Conservation (phyloP, 1,140 invertebrate genomes). For the Eciton burchellii region DNA sequence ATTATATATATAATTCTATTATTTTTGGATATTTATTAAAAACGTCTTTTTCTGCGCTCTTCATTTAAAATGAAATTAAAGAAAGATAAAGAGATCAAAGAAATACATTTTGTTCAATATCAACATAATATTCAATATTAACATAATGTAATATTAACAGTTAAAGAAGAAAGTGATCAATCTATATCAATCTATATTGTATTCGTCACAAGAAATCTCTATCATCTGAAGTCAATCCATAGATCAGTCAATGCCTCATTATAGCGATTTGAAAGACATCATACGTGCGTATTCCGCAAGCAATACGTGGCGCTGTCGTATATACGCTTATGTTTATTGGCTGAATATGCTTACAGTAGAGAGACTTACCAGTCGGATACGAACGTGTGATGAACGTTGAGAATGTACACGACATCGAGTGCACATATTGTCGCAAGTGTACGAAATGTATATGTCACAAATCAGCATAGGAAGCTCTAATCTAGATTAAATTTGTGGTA, state of each 20-base stretch:
- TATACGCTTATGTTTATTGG: neutral
- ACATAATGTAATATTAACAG: no score
- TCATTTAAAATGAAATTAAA: no score
- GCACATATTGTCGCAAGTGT: neutral
- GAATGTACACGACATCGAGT: neutral
- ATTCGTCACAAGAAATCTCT: neutral
- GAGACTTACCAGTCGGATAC: slow-evolving; percentile 5
- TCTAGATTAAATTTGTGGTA: neutral
- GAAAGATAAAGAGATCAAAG: no score
- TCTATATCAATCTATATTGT: no score
- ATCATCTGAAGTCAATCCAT: neutral
- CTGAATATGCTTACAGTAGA: no score
- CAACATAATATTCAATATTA: no score
- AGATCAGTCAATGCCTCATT: neutral
- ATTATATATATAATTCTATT: no score
- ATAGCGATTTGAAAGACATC: slow-evolving; percentile 64
- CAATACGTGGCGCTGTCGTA: slow-evolving; percentile 32
- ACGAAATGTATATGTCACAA: neutral
- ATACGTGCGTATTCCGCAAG: slow-evolving; percentile 45
- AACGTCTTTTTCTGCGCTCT: no score
- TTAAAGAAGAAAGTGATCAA: no score
- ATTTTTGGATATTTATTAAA: no score
- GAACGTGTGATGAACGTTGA: slow-evolving; percentile 25
- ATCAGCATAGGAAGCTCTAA: neutral
- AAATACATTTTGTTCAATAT: no score